Conservation (phyloP, 1,140 invertebrate species). For the Leguminivora glycinivorella region DNA sequence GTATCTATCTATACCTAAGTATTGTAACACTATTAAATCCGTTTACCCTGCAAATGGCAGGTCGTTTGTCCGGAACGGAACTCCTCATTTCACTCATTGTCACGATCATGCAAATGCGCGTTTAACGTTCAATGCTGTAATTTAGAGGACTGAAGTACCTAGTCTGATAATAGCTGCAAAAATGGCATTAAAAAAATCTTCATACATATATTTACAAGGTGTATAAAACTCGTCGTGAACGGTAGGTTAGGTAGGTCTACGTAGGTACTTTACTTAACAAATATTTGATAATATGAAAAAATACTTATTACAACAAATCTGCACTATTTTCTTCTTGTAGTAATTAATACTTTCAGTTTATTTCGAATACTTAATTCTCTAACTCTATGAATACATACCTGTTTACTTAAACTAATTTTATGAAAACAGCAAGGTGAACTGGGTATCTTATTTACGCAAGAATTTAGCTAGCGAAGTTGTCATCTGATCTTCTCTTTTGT, state of each 20-base stretch:
- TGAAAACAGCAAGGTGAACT: neutral
- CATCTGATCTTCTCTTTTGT: neutral
- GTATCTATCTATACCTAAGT: too few species aligned
- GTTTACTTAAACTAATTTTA: neutral
- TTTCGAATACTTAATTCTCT: too few species aligned
- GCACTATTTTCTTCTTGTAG: too few species aligned
- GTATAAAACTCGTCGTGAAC: too few species aligned
- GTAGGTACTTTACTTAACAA: too few species aligned
- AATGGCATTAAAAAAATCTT: neutral
- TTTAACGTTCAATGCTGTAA: neutral
- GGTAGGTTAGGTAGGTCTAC: too few species aligned
- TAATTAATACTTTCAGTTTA: too few species aligned
- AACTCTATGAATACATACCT: neutral
- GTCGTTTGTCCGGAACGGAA: neutral
- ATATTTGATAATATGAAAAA: too few species aligned
- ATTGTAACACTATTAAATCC: too few species aligned
- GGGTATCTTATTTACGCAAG: neutral
- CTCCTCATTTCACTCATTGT: neutral
- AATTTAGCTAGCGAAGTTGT: neutral
- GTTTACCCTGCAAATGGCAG: neutral
- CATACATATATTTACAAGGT: too few species aligned
- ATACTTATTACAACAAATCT: too few species aligned
- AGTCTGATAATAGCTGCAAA: neutral
- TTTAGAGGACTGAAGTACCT: neutral
- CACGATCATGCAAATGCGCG: neutral